A percentile compares a stretch with the other conserved stretches of the same genome.
Evolutionary conservation across 2,888 invertebrate species (phyloP).

Genomic region (Aspidiotus rigidus): DNA sequence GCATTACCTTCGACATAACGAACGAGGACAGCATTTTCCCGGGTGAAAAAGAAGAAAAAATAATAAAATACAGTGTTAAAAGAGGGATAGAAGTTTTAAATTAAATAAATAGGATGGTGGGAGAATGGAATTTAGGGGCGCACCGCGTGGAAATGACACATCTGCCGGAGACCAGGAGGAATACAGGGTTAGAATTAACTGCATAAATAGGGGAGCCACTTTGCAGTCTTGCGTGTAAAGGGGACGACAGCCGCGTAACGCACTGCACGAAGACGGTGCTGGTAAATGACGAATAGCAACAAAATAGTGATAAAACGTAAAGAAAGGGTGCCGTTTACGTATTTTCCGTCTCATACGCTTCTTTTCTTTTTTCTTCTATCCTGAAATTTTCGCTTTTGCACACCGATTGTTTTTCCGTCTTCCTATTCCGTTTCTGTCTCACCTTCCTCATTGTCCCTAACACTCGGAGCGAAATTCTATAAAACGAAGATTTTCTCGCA

Average conservation of each 20-base stretch:
- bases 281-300: constrained; percentile 33
- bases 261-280: constrained; percentile 23
- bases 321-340: constrained; percentile 19
- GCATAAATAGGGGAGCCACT: constrained; percentile 34
- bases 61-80: constrained; percentile 21
- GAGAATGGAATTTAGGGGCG: constrained; percentile 34
- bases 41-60: constrained; percentile 7
- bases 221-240: constrained; percentile 16
- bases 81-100: constrained; percentile 34
- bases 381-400: background rate
- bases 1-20: constrained; percentile 24
- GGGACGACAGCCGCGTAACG: constrained; percentile 30
- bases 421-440: too few relatives aligned
- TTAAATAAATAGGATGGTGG: constrained; percentile 34
- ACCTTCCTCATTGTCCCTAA: too few relatives aligned
- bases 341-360: background rate
- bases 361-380: constrained; percentile 1
- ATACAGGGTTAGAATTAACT: constrained; percentile 36
- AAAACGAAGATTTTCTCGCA: too few relatives aligned
- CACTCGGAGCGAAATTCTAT: too few relatives aligned
- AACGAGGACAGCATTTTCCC: constrained; percentile 28
- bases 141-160: constrained; percentile 37
- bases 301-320: constrained; percentile 31
- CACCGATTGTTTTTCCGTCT: too few relatives aligned
- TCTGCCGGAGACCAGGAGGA: constrained; percentile 31